Evolutionary conservation across 1,140 invertebrate genomes (phyloP), one percentile per base, ranked within the genome.

Genomic region (Bradysia coprophila): DNA sequence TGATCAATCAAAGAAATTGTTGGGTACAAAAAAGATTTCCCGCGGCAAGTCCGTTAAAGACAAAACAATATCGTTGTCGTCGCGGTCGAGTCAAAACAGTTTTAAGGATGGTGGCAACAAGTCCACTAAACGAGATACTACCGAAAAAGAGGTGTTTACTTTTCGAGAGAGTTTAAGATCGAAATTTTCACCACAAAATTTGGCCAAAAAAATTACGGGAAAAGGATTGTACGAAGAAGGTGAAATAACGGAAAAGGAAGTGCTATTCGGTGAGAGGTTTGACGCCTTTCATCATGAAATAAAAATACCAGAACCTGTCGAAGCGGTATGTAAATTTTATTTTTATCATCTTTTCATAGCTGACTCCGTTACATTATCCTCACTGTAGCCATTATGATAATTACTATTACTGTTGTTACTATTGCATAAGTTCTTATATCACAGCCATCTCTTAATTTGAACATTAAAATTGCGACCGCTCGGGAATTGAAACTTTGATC

Each of bases 161-260:
- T 20, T 10, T 36, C 10, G 6, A 16, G 33, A 38, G 4, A 43
- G 22, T 23, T 15, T 28, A 4, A 21, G 34, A 16, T 43, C 39
- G 22, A 46, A 48, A 46, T 47, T 46, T 21, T 48, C 46, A 21
- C 40, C 45, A 22, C 45, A 46, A 43, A 43, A 39, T 16, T 43
- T 47, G 38, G 22, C 32, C n/a, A 38, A 32, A 3, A 41, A 38
- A 9, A 20, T 32, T 21, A 20, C 22, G 10, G 22, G 40, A 22
- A 33, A 23, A 31, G 32, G 45, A 15, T 37, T 41, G 22, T 32
- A 45, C 40, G 33, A 42, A 41, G 45, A 51, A 40, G 45, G 48
- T n/a, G 53, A 53, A 21, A 45, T 48, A 38, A 22, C 49, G 18
- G 54, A 55, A 20, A 55, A 54, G 24, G 54, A 55, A 38, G 49